phyloP scores from a whole-genome alignment of 2,113 vertebrate genomes.

The Chionomys nivalis region DNA sequence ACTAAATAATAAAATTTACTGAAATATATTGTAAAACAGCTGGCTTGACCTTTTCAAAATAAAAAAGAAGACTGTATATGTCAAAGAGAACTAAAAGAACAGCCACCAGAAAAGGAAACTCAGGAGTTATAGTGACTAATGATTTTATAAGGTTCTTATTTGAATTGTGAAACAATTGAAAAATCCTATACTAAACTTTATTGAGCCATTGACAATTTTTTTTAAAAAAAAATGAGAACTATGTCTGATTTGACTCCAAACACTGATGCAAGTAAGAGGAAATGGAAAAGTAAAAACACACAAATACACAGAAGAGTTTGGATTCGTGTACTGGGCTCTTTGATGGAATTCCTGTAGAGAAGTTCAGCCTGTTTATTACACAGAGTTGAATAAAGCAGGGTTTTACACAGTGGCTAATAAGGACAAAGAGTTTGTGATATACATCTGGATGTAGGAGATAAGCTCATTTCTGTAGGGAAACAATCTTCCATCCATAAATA shows the following conservation, averaged over 20 bases:
- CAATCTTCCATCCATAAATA: background rate
- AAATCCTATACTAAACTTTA: background rate
- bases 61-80: background rate
- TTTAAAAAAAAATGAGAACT: background rate
- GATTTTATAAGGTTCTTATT: background rate
- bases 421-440: background rate
- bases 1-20: background rate
- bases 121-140: background rate
- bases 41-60: background rate
- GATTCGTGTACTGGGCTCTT: rapidly evolving
- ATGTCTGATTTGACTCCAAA: background rate
- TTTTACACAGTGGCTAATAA: background rate
- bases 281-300: background rate
- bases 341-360: background rate
- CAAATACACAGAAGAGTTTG: background rate
- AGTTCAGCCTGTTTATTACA: background rate
- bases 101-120: background rate
- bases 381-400: background rate
- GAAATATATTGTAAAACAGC: background rate
- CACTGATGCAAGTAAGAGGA: background rate
- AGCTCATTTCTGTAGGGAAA: background rate
- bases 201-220: background rate
- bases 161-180: background rate
- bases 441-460: background rate
- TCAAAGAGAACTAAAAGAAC: background rate